Percentiles rank a stretch among this genome's conserved stretches.
These are phyloP conservation scores for Melinaea marsaeus DNA, from an alignment of 2,888 invertebrate genomes.

Conservation along the genomic window DNA sequence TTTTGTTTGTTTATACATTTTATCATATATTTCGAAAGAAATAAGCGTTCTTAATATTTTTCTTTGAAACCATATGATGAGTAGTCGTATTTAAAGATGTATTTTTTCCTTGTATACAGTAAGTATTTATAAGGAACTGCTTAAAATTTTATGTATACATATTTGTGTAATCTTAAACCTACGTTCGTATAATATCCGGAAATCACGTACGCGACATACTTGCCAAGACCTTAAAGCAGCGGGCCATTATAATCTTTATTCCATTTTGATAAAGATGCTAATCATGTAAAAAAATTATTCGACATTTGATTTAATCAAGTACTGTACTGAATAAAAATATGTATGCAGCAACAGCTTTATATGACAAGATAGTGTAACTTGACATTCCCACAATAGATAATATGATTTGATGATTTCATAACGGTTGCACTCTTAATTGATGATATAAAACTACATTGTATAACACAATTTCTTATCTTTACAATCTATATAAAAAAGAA, in stretches of 20 bases:
- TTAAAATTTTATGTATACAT: constrained; percentile 15
- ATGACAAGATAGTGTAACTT: constrained; percentile 22
- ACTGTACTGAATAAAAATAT: constrained; percentile 29
- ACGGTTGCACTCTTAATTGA: not conserved
- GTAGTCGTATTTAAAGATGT: not conserved
- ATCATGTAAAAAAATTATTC: constrained; percentile 20
- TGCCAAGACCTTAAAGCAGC: constrained; percentile 3
- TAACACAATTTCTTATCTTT: no score
- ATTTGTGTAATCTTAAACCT: constrained; percentile 30
- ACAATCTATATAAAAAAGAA: no score
- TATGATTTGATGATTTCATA: not conserved
- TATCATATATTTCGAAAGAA: no score
- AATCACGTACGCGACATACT: constrained; percentile 20
- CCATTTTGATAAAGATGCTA: constrained; percentile 17
- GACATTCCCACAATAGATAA: not conserved
- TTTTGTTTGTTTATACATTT: no score
- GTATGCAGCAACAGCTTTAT: constrained; percentile 24
- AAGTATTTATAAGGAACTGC: constrained; percentile 16
- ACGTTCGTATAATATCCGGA: constrained; percentile 31
- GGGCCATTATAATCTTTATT: constrained; percentile 20
- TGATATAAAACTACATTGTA: not conserved
- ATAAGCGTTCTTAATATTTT: no score
- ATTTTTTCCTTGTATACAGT: not conserved
- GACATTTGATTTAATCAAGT: constrained; percentile 28
- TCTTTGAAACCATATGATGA: no score